phyloP scores from a whole-genome alignment of 2,888 invertebrate species.

The Mythimna albipuncta region DNA sequence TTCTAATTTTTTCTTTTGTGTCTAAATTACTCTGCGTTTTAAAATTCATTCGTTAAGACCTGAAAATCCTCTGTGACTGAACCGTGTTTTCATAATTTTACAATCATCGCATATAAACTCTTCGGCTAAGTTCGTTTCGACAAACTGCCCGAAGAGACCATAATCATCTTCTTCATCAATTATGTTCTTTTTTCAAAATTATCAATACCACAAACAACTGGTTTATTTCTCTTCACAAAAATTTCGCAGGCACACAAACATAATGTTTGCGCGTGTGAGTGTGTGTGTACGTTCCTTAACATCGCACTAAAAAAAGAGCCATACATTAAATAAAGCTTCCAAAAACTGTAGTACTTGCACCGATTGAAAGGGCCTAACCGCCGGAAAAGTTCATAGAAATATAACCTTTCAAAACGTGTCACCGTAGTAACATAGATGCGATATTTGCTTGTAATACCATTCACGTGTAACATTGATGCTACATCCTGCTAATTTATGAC shows the following conservation, averaged over 20 bases:
- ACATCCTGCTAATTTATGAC: conserved; percentile 50
- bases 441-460: conserved; percentile 69
- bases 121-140: conserved; percentile 26
- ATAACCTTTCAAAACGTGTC: conserved; percentile 62
- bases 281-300: conserved; percentile 88
- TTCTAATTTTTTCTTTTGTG: conserved; percentile 3
- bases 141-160: conserved; percentile 24
- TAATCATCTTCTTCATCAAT: conserved; percentile 18
- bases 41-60: background rate
- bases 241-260: conserved; percentile 81
- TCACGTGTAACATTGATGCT: conserved; percentile 60
- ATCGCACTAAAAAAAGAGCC: conserved; percentile 70
- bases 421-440: conserved; percentile 69
- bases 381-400: conserved; percentile 6
- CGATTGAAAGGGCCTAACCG: conserved; percentile 58
- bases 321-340: conserved; percentile 63
- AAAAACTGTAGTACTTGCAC: conserved; percentile 58
- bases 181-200: conserved; percentile 28
- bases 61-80: background rate
- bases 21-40: conserved; percentile 1
- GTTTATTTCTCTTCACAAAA: conserved; percentile 37
- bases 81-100: background rate
- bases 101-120: conserved; percentile 7
- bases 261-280: conserved; percentile 84
- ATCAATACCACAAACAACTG: conserved; percentile 65